Evolutionary conservation across 2,797 vertebrate genomes (phyloP).

Genomic region (Enteromius trimaculatus): DNA sequence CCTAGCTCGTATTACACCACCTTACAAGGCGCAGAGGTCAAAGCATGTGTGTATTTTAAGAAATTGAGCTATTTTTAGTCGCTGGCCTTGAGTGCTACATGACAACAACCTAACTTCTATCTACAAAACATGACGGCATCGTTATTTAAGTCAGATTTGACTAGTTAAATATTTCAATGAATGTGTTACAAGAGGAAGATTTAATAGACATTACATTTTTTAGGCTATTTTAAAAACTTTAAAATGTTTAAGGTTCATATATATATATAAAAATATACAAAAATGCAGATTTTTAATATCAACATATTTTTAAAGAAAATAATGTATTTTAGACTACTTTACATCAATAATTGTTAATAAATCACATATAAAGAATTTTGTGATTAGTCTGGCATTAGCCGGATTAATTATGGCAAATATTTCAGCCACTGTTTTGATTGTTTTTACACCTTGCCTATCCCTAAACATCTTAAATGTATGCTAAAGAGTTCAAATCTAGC

Average conservation of each 20-base stretch:
- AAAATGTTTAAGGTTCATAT: neutral
- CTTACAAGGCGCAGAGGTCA: constrained; percentile 1
- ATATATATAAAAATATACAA: neutral
- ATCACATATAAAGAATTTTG: too few species aligned
- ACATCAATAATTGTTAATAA: neutral
- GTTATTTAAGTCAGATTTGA: neutral
- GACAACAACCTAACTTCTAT: neutral
- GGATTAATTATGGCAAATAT: neutral
- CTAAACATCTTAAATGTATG: neutral
- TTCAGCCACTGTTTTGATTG: neutral
- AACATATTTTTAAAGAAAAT: neutral
- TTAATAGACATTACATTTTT: too few species aligned
- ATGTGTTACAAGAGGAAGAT: neutral
- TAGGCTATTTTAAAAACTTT: neutral
- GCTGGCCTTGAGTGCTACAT: neutral
- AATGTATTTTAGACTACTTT: too few species aligned
- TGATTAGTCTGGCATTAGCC: neutral
- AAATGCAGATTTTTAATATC: neutral
- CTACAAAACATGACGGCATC: neutral
- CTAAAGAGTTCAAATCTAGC: neutral
- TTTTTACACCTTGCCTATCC: neutral
- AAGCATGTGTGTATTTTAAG: constrained; percentile 36
- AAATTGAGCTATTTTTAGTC: constrained; percentile 28
- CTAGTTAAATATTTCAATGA: neutral
- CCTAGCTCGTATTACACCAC: neutral